A percentile compares a stretch with the other conserved stretches of the same genome.
phyloP scores from a whole-genome alignment of 2,113 vertebrate species.

The Micromys minutus region DNA sequence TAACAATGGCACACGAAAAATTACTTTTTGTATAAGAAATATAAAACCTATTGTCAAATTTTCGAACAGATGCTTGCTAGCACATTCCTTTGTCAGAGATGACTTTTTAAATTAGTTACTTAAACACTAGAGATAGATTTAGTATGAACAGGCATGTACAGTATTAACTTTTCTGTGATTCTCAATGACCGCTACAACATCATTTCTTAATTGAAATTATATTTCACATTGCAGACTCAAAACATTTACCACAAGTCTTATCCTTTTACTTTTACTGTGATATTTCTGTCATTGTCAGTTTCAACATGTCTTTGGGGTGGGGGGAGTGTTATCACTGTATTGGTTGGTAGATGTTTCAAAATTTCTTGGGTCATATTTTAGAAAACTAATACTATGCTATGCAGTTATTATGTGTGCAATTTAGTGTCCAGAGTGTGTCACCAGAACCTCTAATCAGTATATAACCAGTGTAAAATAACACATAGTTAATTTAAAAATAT shows the following conservation, averaged over 20 bases:
- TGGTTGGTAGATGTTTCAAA: slow-evolving; percentile 31
- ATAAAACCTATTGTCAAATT: background rate
- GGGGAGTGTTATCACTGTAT: background rate
- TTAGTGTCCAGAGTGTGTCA: background rate
- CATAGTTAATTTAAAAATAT: slow-evolving; percentile 31
- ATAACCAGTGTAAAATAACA: background rate
- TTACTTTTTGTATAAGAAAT: background rate
- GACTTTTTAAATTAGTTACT: background rate
- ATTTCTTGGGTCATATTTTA: slow-evolving; percentile 42
- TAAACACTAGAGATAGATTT: background rate
- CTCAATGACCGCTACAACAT: background rate
- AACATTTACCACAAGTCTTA: background rate
- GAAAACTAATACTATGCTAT: slow-evolving; percentile 41
- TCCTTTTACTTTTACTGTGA: background rate
- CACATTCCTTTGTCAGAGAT: background rate
- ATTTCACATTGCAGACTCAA: background rate
- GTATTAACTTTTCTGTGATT: slow-evolving; percentile 18
- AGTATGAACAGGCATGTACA: background rate
- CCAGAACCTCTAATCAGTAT: background rate
- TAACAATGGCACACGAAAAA: background rate
- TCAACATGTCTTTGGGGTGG: background rate
- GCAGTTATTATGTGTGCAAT: background rate
- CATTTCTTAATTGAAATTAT: slow-evolving; percentile 28
- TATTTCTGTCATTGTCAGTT: background rate
- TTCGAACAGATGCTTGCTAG: background rate